Evolutionary conservation across 2,888 invertebrate genomes (phyloP), one percentile per base, ranked within the genome.

Genomic region (Cyclophora albipunctata): DNA sequence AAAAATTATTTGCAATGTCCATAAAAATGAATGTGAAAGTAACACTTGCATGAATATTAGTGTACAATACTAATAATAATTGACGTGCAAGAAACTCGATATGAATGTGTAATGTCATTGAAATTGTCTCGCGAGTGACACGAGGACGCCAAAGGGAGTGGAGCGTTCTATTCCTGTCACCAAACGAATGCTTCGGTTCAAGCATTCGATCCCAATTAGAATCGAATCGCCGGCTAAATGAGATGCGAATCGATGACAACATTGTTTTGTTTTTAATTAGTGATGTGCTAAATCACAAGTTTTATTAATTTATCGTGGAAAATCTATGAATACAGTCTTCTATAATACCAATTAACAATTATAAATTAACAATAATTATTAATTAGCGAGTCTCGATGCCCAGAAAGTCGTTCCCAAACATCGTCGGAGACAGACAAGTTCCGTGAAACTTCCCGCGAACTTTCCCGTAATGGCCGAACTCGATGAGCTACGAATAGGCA

Each of bases 401-500:
- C 71, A 71, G 76, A 84, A 83, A 84, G 79, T 81, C 77, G 75
- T 73, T 73, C 59, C 81, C 78, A 83, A 84, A 84, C 80, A 82
- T 76, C 75, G 65, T 71, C 73, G 63, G 57, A 71, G 71, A 71
- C 73, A 69, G 70, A 67, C 68, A 61, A 59, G 67, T 71, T 68
- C 51, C 45, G 47, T 34, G 49, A 70, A 20, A 69, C 64, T 71
- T 68, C 62, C 5, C 58, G 51, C 54, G 54, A 79, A 78, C 70
- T 82, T 74, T 60, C 62, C 54, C 48, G 60, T 66, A 67, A 77
- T 66, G 66, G 62, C 52, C 56, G 67, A 82, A 82, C 76, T 81
- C 75, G 76, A 78, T 80, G 84, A 82, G 83, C 77, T 82, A 81
- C 84, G 83, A 86, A 87, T 84, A 84, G 80, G 84, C 85, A 86